These are phyloP conservation scores for Pachycephus smyrnensis DNA, from an alignment of 2,888 invertebrate species.

Conservation along the genomic window DNA sequence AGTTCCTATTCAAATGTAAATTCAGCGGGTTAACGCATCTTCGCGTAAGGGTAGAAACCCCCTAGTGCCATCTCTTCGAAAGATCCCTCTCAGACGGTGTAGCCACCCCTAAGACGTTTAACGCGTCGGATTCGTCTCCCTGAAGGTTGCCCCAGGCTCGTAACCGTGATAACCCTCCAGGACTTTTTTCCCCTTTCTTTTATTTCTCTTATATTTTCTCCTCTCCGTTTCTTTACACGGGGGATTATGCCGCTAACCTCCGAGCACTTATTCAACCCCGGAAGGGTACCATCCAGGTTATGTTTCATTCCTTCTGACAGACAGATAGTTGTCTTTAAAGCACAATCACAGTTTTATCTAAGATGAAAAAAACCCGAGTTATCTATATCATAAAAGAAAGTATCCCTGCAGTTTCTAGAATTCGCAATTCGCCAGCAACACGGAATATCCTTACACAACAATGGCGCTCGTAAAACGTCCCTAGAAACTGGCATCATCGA, in stretches of 20 bases:
- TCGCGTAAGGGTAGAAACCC: background rate
- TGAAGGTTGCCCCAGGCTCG: background rate
- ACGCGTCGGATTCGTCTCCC: background rate
- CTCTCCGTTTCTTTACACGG: background rate
- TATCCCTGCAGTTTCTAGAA: background rate
- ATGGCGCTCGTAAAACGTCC: background rate
- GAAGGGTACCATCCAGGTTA: background rate
- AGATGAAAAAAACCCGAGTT: background rate
- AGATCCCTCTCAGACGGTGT: background rate
- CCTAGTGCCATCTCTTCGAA: background rate
- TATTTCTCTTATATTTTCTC: background rate
- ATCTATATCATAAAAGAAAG: background rate
- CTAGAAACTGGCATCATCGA: background rate
- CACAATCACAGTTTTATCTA: background rate
- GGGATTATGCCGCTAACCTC: background rate
- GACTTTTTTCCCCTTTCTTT: background rate
- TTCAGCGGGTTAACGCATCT: background rate
- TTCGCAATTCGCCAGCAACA: background rate
- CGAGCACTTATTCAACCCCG: background rate
- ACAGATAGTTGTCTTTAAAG: background rate
- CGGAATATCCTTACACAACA: background rate
- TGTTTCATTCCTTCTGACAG: background rate
- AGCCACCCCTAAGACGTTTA: background rate
- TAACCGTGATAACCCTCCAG: background rate
- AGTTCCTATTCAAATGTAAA: background rate